Base-by-base conservation (phyloP, 2,888 invertebrate genomes). In the Helobdella robusta region DNA sequence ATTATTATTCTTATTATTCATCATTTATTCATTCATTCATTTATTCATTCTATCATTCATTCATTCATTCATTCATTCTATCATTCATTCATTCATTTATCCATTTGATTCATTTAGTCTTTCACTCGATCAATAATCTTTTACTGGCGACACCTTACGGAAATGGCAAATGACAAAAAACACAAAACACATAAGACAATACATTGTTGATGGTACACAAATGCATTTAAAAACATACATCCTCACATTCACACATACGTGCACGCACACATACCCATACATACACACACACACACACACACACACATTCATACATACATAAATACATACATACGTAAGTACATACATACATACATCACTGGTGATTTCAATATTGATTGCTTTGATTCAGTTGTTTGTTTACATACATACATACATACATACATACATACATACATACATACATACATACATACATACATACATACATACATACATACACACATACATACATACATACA, bases 261-360 rank as follows among this genome's bases (percentile, higher is more conserved):
- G 34, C 59, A 59, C 34, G 34, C 59, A 59, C 34, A 59, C 59
- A 59, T 59, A 59, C 59, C 28, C 34, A 59, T 36, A 59, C 35
- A 59, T 36, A 59, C 35, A 59, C 59, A 59, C 35, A 59, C 59
- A 59, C 35, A 59, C 59, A 59, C 35, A 59, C 59, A 59, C 35
- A 59, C 59, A 59, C 35, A 59, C 59, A 59, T 59, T 34, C 59
- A 59, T 59, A 59, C 59, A 59, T 59, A 59, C 59, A 59, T 59
- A 59, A 32, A 59, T 59, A 59, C 59, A 59, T 50, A 59, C 59
- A 59, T 59, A 59, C 59, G 35, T 59, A 48, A 32, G 35, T 59
- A 59, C 59, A 59, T 59, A 59, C 59, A 59, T 59, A 59, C 59
- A 59, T 59, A 59, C 59, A 5, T 59, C 2, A n/a, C n/a, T n/a